Evolutionary conservation across 2,113 vertebrate genomes (phyloP).

Genomic region (Gallinago undulata): DNA sequence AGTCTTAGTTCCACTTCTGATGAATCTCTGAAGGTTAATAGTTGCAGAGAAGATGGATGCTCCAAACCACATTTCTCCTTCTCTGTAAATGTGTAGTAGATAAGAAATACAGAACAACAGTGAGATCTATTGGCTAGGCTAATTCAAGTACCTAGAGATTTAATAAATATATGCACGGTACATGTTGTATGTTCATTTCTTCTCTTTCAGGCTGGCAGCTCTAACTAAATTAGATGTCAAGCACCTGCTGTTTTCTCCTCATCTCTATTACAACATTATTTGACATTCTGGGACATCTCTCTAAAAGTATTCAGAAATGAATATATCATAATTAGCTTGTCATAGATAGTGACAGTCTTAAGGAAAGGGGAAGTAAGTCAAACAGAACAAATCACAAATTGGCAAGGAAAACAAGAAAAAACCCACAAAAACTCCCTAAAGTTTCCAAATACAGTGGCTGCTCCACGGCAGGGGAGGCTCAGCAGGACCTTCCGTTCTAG

Average conservation of each 20-base stretch:
- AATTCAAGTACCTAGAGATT: neutral
- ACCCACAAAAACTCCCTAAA: neutral
- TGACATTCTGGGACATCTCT: conserved; percentile 53
- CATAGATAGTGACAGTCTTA: conserved; percentile 13
- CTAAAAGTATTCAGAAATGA: conserved; percentile 63
- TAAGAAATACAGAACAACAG: neutral
- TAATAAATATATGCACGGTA: neutral
- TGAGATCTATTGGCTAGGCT: neutral
- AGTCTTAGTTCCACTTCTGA: neutral
- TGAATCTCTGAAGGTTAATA: neutral
- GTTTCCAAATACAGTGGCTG: neutral
- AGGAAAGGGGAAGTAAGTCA: conserved; percentile 34
- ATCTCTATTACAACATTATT: conserved; percentile 62
- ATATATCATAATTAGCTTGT: conserved; percentile 60
- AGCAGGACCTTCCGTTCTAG: neutral
- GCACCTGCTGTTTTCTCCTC: conserved; percentile 42
- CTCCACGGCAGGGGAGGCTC: neutral
- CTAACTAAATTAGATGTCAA: conserved; percentile 62
- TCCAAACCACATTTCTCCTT: neutral
- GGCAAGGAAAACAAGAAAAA: neutral
- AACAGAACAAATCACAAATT: conserved; percentile 29
- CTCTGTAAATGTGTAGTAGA: neutral
- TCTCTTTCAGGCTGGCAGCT: conserved; percentile 53
- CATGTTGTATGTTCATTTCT: conserved; percentile 5
- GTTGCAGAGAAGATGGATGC: neutral